Conservation (phyloP, 2,113 vertebrate species). For the Athene cunicularia region DNA sequence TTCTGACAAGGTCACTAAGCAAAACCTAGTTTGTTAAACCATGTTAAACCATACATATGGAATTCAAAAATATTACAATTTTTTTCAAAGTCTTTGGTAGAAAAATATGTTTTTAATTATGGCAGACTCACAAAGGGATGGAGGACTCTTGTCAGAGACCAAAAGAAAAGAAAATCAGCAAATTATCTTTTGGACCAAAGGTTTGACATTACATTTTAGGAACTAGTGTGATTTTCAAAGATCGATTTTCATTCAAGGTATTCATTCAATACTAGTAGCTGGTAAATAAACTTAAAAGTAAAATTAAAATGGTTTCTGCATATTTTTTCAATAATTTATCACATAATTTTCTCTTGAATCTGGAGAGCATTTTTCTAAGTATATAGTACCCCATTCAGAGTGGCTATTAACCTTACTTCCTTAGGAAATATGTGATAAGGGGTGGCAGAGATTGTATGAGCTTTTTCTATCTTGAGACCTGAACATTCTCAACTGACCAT, state of each 20-base stretch:
- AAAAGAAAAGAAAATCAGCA: background rate
- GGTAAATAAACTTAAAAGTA: background rate
- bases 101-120: background rate
- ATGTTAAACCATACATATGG: background rate
- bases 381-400: background rate
- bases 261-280: background rate
- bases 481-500: background rate
- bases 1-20: background rate
- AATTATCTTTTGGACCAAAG: background rate
- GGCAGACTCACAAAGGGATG: background rate
- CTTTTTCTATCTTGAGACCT: background rate
- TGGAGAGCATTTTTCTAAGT: background rate
- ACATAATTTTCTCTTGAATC: background rate
- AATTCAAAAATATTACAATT: background rate
- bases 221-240: background rate
- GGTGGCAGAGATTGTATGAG: background rate
- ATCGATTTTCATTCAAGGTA: background rate
- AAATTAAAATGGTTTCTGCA: background rate
- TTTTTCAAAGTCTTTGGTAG: background rate
- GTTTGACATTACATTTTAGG: background rate
- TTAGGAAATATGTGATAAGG: accelerated
- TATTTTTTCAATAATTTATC: background rate
- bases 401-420: background rate
- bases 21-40: background rate
- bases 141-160: background rate